A percentile compares a stretch with the other conserved stretches of the same genome.
phyloP scores from a whole-genome alignment of 2,888 invertebrate genomes.

The Zygothrica quintamaculata region DNA sequence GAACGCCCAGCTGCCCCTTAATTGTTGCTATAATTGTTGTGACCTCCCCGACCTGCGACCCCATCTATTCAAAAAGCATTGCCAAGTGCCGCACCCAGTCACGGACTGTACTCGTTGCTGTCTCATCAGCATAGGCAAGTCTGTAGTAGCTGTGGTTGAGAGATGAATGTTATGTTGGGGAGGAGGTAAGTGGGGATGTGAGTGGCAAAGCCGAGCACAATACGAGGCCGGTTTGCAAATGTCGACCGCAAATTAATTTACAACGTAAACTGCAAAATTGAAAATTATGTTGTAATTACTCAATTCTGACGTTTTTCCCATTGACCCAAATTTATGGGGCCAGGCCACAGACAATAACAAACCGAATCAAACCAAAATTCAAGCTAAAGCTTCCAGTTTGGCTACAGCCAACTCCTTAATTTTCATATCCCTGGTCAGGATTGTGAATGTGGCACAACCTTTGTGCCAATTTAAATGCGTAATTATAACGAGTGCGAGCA shows the following conservation, averaged over 20 bases:
- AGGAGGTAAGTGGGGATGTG: neutral
- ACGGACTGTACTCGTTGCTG: constrained; percentile 50
- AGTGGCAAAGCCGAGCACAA: constrained; percentile 24
- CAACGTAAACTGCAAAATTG: constrained; percentile 80
- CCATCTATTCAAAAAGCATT: constrained; percentile 8
- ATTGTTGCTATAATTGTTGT: constrained; percentile 75
- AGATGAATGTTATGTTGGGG: neutral
- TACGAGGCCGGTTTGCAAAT: constrained; percentile 56
- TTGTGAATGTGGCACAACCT: constrained; percentile 48
- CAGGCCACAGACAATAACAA: constrained; percentile 30
- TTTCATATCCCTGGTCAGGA: constrained; percentile 23
- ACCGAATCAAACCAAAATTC: constrained; percentile 15
- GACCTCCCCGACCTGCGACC: constrained; percentile 26
- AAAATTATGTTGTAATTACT: constrained; percentile 80
- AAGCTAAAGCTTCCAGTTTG: constrained; percentile 3
- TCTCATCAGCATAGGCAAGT: constrained; percentile 50
- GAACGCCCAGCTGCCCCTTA: constrained; percentile 66
- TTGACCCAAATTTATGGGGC: constrained; percentile 79
- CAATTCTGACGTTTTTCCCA: constrained; percentile 80
- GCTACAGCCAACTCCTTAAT: constrained; percentile 7
- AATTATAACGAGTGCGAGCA: constrained; percentile 78
- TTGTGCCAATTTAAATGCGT: constrained; percentile 79
- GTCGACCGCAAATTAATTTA: constrained; percentile 80
- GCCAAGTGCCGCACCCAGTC: constrained; percentile 41
- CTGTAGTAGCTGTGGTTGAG: constrained; percentile 14